Evolutionary conservation across 1,140 invertebrate species (phyloP).

Genomic region (Medauroidea extradentata): DNA sequence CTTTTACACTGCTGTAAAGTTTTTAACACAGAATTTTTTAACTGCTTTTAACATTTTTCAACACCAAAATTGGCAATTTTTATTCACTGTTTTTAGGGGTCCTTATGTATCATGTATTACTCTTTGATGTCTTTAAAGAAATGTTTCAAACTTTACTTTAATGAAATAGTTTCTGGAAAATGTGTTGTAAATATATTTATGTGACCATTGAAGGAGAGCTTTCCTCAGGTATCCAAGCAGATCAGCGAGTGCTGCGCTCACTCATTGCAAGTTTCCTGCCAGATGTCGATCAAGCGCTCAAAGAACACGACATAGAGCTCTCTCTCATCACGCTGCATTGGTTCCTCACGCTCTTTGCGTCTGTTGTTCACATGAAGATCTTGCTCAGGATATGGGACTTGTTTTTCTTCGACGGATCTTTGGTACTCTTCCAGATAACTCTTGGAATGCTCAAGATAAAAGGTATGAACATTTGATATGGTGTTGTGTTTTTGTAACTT

Average conservation of each 20-base stretch:
- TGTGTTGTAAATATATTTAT: no score
- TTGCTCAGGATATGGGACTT: slow-evolving; percentile 95
- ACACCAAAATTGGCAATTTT: no score
- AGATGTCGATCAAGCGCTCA: slow-evolving; percentile 81
- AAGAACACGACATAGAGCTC: slow-evolving; percentile 93
- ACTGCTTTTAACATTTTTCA: no score
- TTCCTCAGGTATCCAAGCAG: slow-evolving; percentile 79
- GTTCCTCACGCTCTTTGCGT: slow-evolving; percentile 97
- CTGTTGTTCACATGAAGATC: slow-evolving; percentile 96
- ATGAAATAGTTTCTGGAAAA: no score
- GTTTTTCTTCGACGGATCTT: slow-evolving; percentile 92
- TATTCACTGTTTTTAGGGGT: no score
- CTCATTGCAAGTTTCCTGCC: slow-evolving; percentile 87
- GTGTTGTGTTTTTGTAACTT: not conserved
- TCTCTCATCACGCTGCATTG: slow-evolving; percentile 95
- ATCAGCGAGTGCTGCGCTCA: slow-evolving; percentile 89
- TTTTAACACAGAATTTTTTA: no score
- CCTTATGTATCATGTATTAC: no score
- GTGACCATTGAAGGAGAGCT: no score
- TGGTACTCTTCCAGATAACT: slow-evolving; percentile 94
- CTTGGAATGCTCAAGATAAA: slow-evolving; percentile 92
- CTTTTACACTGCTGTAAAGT: no score
- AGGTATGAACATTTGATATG: slow-evolving; percentile 44
- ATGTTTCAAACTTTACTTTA: not conserved
- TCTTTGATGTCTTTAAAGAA: not conserved